Conservation (phyloP, 2,888 invertebrate species). For the Pasiphila rectangulata region DNA sequence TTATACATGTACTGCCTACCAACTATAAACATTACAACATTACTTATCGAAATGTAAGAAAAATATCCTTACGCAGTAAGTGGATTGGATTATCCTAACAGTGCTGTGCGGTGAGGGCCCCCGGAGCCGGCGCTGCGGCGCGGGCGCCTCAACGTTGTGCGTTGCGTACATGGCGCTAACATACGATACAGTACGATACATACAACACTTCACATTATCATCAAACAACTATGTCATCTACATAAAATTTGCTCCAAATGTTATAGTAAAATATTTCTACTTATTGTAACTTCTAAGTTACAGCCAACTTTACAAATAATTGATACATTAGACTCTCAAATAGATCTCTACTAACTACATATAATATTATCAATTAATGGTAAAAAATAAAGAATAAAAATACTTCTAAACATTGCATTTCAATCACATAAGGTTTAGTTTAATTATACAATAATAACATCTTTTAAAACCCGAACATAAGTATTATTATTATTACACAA, state of each 20-base stretch:
- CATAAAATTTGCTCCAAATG: conserved; percentile 81
- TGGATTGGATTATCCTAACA: conserved; percentile 79
- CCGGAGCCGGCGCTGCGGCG: conserved; percentile 29
- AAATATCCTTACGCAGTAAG: conserved; percentile 77
- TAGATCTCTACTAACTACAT: conserved; percentile 78
- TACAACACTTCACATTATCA: conserved; percentile 79
- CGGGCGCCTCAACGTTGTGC: conserved; percentile 66
- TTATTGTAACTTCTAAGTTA: conserved; percentile 81
- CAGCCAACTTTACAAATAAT: conserved; percentile 82
- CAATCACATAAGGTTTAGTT: conserved; percentile 81
- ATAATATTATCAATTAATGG: conserved; percentile 73
- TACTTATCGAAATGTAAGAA: conserved; percentile 78
- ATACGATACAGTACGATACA: conserved; percentile 45
- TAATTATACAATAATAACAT: conserved; percentile 80
- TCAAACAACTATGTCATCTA: conserved; percentile 80
- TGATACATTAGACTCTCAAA: conserved; percentile 82
- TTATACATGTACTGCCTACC: conserved; percentile 69
- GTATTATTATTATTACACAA: conserved; percentile 66
- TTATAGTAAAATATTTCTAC: conserved; percentile 81
- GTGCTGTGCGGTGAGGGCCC: conserved; percentile 73
- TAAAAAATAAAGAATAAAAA: conserved; percentile 81
- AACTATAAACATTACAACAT: conserved; percentile 74
- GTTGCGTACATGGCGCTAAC: conserved; percentile 78
- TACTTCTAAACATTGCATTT: conserved; percentile 82
- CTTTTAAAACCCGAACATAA: conserved; percentile 79